Evolutionary conservation across 2,113 vertebrate species (phyloP).

Genomic region (Bambusicola thoracicus): DNA sequence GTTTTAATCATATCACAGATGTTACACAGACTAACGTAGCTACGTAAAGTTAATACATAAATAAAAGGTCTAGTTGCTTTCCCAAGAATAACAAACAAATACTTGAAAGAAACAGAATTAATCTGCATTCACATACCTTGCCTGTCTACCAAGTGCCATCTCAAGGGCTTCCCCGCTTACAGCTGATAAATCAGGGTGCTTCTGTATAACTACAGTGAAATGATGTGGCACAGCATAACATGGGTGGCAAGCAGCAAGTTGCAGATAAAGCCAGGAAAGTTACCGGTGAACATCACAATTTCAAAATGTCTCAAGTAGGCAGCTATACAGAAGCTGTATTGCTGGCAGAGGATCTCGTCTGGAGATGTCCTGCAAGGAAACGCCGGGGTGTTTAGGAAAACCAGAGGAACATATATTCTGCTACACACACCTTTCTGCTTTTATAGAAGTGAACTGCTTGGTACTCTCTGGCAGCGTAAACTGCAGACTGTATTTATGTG

Average conservation of each 20-base stretch:
- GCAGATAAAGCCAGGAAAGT: not conserved
- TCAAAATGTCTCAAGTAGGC: not conserved
- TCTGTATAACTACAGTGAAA: not conserved
- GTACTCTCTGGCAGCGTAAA: not conserved
- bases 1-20: not conserved
- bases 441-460: rapidly evolving
- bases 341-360: not conserved
- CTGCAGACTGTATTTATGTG: not conserved
- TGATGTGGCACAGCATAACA: rapidly evolving
- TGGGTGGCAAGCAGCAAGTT: not conserved
- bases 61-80: not conserved
- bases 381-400: not conserved
- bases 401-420: not conserved
- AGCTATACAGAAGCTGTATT: not conserved
- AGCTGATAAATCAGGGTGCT: not conserved
- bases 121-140: not conserved
- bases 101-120: not conserved
- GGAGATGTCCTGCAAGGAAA: not conserved
- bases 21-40: not conserved
- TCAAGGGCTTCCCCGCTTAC: not conserved
- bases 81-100: not conserved
- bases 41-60: not conserved
- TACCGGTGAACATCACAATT: not conserved
- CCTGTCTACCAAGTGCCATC: rapidly evolving
- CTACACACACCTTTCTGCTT: not conserved